These are phyloP conservation scores for Microtus pennsylvanicus DNA, from an alignment of 2,113 vertebrate species.

Conservation along the genomic window DNA sequence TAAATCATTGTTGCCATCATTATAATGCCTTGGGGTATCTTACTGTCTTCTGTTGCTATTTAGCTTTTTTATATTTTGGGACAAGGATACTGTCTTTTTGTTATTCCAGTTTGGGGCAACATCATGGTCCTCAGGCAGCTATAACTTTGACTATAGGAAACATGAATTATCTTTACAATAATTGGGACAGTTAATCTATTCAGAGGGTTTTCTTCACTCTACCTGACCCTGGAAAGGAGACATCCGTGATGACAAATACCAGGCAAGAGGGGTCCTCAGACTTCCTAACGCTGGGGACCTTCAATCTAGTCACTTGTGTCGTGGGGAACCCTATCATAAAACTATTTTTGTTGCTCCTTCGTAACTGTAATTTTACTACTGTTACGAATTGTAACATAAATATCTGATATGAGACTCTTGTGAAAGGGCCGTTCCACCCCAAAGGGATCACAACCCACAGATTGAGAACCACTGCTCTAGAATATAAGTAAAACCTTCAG, in stretches of 20 bases:
- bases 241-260: neutral
- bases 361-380: neutral
- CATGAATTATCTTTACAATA: neutral
- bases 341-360: neutral
- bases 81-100: constrained; percentile 11
- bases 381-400: neutral
- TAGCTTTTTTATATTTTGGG: neutral
- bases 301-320: neutral
- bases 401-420: neutral
- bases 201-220: neutral
- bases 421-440: neutral
- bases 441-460: neutral
- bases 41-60: neutral
- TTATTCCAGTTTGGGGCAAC: neutral
- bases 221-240: neutral
- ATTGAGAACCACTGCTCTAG: neutral
- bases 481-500: neutral
- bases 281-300: neutral
- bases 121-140: neutral
- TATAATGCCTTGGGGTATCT: neutral
- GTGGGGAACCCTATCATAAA: neutral
- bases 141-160: constrained; percentile 5
- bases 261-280: rapidly evolving
- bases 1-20: constrained; percentile 8
- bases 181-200: neutral